Base-by-base conservation (phyloP, 1,140 invertebrate genomes). In the Euura lappo region DNA sequence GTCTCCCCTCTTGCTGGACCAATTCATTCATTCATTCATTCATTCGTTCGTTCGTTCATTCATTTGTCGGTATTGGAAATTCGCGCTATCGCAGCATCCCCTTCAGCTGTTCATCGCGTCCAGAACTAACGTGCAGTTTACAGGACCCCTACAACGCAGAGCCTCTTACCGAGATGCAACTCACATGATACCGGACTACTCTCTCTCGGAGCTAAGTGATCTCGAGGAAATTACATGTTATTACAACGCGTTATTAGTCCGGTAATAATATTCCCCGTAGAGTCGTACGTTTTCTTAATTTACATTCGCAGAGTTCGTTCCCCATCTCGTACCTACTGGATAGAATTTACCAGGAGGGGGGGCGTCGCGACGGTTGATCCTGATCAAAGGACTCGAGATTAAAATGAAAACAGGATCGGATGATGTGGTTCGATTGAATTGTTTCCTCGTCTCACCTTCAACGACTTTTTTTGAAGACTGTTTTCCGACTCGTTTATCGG, bases 241-340 rank as follows among this genome's bases (percentile, higher is more conserved):
- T 78, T 78, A 79, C 75, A 77, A 80, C 73, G 77, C 77, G 77
- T 79, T 81, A 81, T 81, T 81, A 81, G 80, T 79, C 74, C 75
- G 64, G 73, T 79, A 80, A 81, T 80, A 77, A 79, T 28, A 28
- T 28, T 28, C 28, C 28, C 73, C 51, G 72, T 78, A 45, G 60
- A 60, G 51, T 60, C 13, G 73, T 65, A 60, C 51, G 51, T n/a
- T 60, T 60, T 60, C 51, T 60, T 60, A 8, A 60, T 60, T 60
- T 60, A 60, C 51, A 60, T 60, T 51, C 28, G 28, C 28, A 28
- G 28, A 28, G 28, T 28, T 28, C 28, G 28, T 28, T 28, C 28
- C 28, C 28, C 28, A 28, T 28, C 28, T 28, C 28, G 28, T 28
- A 28, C 28, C 0, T 28, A 28, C 28, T 28, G 28, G 28, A 28